Percentiles rank a stretch among this genome's conserved stretches.
These are phyloP conservation scores for Branchinecta sandiegonensis DNA, from an alignment of 2,888 invertebrate genomes.

Conservation along the genomic window DNA sequence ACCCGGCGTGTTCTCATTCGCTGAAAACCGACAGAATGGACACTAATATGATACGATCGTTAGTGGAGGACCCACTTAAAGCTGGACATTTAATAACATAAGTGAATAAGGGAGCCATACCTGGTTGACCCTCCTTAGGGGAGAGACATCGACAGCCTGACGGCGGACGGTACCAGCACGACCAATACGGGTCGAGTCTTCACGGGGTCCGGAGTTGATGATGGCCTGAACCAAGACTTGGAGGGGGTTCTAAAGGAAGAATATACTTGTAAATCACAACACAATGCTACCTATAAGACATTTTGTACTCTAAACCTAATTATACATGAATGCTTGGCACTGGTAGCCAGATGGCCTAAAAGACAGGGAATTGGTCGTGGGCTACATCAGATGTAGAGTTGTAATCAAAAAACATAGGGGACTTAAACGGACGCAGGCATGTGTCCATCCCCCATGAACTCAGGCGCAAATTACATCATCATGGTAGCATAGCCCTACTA, in stretches of 20 bases:
- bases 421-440: background rate
- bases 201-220: slow-evolving; percentile 96
- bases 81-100: background rate
- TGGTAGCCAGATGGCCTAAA: slow-evolving; percentile 88
- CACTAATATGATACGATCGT: too few species aligned
- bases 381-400: too few species aligned
- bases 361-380: background rate
- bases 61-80: too few species aligned
- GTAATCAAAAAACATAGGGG: too few species aligned
- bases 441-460: background rate
- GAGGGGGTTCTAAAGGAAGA: slow-evolving; percentile 41
- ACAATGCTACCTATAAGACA: too few species aligned
- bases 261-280: too few species aligned
- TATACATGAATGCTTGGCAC: slow-evolving; percentile 87
- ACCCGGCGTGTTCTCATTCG: too few species aligned
- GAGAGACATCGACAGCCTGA: slow-evolving; percentile 98
- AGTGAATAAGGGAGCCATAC: slow-evolving; percentile 26
- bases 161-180: slow-evolving; percentile 99
- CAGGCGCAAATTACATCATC: background rate
- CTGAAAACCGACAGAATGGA: too few species aligned
- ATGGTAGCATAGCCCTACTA: too few species aligned
- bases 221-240: slow-evolving; percentile 89
- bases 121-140: slow-evolving; percentile 93
- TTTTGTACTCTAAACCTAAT: too few species aligned
- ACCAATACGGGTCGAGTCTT: slow-evolving; percentile 99